Percentiles rank a stretch among this genome's conserved stretches.
These are phyloP conservation scores for Dicyema japonicum DNA, from an alignment of 1,140 invertebrate genomes.

Conservation along the genomic window DNA sequence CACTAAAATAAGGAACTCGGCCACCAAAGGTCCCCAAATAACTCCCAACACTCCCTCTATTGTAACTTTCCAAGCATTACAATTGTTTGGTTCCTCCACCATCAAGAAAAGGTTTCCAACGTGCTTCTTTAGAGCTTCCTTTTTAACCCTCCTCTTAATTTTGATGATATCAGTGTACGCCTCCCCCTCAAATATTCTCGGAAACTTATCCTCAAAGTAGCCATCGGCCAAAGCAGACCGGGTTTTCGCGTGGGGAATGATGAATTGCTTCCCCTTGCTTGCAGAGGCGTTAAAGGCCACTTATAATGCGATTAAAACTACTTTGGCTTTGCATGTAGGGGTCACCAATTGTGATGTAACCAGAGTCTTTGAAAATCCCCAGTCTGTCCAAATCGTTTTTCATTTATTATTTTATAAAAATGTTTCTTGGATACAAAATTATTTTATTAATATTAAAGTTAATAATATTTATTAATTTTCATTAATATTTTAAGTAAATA, in stretches of 20 bases:
- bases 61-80: constrained; percentile 4
- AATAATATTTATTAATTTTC: too few species aligned
- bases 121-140: constrained; percentile 12
- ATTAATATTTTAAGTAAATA: too few species aligned
- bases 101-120: too few species aligned
- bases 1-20: constrained; percentile 10
- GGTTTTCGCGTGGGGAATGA: constrained; percentile 11
- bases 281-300: constrained; percentile 18
- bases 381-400: constrained; percentile 19
- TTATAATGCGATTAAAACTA: constrained; percentile 9
- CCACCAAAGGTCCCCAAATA: constrained; percentile 16
- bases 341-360: constrained; percentile 15
- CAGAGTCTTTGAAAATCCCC: constrained; percentile 18
- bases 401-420: too few species aligned
- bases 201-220: constrained; percentile 15
- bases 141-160: constrained; percentile 10
- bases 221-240: constrained; percentile 11
- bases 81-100: constrained; percentile 15
- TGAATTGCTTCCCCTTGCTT: constrained; percentile 15
- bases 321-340: constrained; percentile 8
- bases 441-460: too few species aligned
- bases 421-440: too few species aligned
- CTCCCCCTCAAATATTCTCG: constrained; percentile 14
- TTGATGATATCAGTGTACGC: constrained; percentile 16
- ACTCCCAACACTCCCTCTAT: constrained; percentile 10